These are phyloP conservation scores for Antheraea mylitta DNA, from an alignment of 1,140 invertebrate genomes.

Conservation along the genomic window DNA sequence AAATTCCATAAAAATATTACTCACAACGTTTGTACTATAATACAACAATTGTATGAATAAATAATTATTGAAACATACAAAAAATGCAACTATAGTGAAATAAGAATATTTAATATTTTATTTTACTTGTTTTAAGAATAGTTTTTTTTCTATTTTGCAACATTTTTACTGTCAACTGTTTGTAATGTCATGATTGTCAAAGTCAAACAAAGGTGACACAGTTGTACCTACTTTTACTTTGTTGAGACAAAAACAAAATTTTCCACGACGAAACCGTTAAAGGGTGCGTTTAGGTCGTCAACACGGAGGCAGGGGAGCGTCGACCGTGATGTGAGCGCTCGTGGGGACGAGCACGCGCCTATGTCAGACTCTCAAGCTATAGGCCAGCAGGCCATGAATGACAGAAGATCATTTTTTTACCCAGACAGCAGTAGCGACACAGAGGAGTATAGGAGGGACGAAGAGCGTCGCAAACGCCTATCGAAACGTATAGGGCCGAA, in stretches of 20 bases:
- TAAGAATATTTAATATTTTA: too few relatives aligned
- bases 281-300: conserved; percentile 15
- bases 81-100: too few relatives aligned
- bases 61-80: too few relatives aligned
- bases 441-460: conserved; percentile 62
- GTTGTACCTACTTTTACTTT: not conserved
- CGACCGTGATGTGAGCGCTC: conserved; percentile 64
- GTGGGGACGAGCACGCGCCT: conserved; percentile 49
- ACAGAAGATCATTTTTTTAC: conserved; percentile 62
- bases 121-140: too few relatives aligned
- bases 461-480: conserved; percentile 61
- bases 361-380: conserved; percentile 65
- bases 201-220: conserved; percentile 13
- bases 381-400: conserved; percentile 66
- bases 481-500: conserved; percentile 60
- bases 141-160: not conserved
- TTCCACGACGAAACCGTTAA: conserved; percentile 14
- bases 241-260: conserved; percentile 13
- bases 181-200: not conserved
- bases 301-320: conserved; percentile 31
- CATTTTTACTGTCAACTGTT: not conserved
- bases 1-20: too few relatives aligned
- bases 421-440: conserved; percentile 70
- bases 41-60: too few relatives aligned
- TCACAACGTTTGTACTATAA: too few relatives aligned